Evolutionary conservation across 2,797 vertebrate species (phyloP), one percentile per base, ranked within the genome.

Genomic region (Sciurus vulgaris): DNA sequence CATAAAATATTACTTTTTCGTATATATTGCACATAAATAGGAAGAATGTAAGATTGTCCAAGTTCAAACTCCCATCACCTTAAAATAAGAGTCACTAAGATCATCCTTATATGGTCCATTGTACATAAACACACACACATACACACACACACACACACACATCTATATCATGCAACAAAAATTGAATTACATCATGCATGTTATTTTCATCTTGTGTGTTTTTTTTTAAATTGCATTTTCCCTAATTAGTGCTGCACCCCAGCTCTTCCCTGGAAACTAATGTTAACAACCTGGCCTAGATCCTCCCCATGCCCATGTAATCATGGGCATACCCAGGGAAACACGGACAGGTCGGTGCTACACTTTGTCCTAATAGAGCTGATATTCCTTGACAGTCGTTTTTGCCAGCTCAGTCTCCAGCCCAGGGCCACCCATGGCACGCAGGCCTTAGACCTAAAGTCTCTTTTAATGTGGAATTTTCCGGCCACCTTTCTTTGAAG

Each of bases 61-160:
- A 56, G 54, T 35, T 94, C 61, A 67, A 93, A 86, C 82, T 95
- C 9, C 54, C 28, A 35, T 85, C 78, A 73, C 33, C 5, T 72
- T 76, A 28, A 84, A 76, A 74, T 67, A 77, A 76, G 20, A 93
- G 72, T 61, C 56, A 15, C 51, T 76, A 47, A 83, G 18, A 35
- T n/a, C 38, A 18, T 65, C 35, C 14, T 89, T 86, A 76, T 12
- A 33, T 47, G 72, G 72, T 24, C 87, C 33, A 86, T 76, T 77
- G 83, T 44, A 28, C 54, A 59, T 10, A n/a, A 38, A 22, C 5
- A 81, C 15, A 49, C 15, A 44, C 7, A 20, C 33, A 22, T 8
- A 81, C 17, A 49, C 15, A 44, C 7, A 20, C 35, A 38, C 30
- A 56, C 12, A 41, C 26, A 44, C 7, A 24, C 35, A 33, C 26